Evolutionary conservation across 2,888 invertebrate species (phyloP), one percentile per base, ranked within the genome.

Genomic region (Branchipolynoe longqiensis): DNA sequence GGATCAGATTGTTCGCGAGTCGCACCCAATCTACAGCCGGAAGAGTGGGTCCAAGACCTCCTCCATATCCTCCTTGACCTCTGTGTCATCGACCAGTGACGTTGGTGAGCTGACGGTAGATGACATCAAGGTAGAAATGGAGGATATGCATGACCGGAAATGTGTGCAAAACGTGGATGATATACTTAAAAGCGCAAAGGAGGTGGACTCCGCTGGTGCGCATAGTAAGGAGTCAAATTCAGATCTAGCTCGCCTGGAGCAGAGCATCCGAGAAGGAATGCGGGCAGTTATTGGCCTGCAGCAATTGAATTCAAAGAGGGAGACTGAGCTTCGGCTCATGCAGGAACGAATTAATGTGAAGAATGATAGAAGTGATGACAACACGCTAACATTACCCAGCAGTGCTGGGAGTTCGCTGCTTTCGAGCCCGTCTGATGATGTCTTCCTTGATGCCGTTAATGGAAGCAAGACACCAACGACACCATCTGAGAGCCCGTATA

Each of bases 401-500:
- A 78, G 78, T 48, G 78, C 78, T 40, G 59, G 59, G 28, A 84
- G 84, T 33, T 69, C 84, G 2, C 48, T 62, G 48, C 28, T 86
- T 8, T 87, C 87, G 48, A 86, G 81, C 62, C 86, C 85, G 25
- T 69, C 59, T n/a, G 87, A 87, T 31, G 87, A 87, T 38, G 83
- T 83, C 18, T 88, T 85, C 82, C 48, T 83, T 8, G 88, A 88
- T 58, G 88, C 87, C 14, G 84, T 41, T 22, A 78, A 78, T 28
- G 78, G 78, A n/a, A 54, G 6, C 25, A 78, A 54, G 54, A 83
- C 85, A 18, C 85, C 86, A 25, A 31, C n/a, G 12, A 87, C 84
- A 25, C 85, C 86, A 6, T 31, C 58, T 0, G 87, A 85, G 36
- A 87, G 87, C 83, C 85, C 86, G n/a, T 87, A 87, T 58, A 28